A percentile compares a stretch with the other conserved stretches of the same genome.
phyloP scores from a whole-genome alignment of 2,888 invertebrate species.

The Notocelia uddmanniana region DNA sequence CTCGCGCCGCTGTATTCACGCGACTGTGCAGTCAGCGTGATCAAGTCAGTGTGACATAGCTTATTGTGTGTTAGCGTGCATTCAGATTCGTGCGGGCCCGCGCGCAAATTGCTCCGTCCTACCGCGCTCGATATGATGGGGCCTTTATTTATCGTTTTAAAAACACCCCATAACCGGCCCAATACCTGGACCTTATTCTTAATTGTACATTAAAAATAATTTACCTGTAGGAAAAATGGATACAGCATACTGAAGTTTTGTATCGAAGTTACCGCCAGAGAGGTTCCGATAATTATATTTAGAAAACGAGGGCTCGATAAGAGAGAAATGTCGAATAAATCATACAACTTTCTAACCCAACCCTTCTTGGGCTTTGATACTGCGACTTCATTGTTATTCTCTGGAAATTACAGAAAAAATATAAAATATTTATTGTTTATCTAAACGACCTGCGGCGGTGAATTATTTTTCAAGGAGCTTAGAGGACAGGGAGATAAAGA shows the following conservation, averaged over 20 bases:
- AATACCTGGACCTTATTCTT: not conserved
- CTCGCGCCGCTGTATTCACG: too few species aligned
- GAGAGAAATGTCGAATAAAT: constrained; percentile 87
- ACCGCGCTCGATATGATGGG: too few species aligned
- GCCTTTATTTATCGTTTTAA: too few species aligned
- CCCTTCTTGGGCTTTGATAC: constrained; percentile 53
- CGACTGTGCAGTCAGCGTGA: too few species aligned
- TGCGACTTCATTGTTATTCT: constrained; percentile 45
- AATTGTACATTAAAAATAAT: not conserved
- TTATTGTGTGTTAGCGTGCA: too few species aligned
- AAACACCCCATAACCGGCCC: not conserved
- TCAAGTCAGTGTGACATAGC: too few species aligned
- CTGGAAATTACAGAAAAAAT: constrained; percentile 56
- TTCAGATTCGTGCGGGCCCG: too few species aligned
- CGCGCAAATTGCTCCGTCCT: too few species aligned
- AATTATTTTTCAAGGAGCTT: constrained; percentile 9
- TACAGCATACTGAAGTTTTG: constrained; percentile 90
- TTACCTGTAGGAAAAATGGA: constrained; percentile 88
- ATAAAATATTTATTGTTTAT: constrained; percentile 10
- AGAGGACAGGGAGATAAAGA: constrained; percentile 19
- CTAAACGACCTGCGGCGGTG: not conserved
- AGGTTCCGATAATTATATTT: constrained; percentile 88
- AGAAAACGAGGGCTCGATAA: constrained; percentile 87
- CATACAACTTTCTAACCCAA: constrained; percentile 67
- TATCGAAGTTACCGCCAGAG: constrained; percentile 88